Conservation (phyloP, 2,888 invertebrate species). For the Cantharis rufa region DNA sequence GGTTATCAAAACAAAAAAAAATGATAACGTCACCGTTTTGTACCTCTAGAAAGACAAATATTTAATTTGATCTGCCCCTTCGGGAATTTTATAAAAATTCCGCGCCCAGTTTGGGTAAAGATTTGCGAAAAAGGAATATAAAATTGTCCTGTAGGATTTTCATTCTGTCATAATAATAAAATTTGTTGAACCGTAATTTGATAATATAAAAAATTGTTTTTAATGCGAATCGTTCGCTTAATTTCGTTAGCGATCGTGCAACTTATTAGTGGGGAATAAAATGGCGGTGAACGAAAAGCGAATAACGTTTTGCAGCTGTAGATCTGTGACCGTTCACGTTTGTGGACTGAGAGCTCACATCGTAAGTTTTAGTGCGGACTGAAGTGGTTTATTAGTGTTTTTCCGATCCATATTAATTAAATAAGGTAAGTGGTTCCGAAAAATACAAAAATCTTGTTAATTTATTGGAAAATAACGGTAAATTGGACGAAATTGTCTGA, state of each 20-base stretch:
- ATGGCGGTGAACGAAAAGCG: slow-evolving; percentile 42
- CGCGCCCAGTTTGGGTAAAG: no score
- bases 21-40: background rate
- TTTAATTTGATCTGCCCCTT: background rate
- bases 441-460: slow-evolving; percentile 41
- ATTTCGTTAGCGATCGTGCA: slow-evolving; percentile 1
- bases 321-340: slow-evolving; percentile 35
- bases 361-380: slow-evolving; percentile 23
- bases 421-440: slow-evolving; percentile 25
- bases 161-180: background rate
- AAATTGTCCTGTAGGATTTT: no score
- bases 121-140: background rate
- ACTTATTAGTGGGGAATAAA: slow-evolving; percentile 29
- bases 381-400: slow-evolving; percentile 16
- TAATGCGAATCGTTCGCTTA: background rate
- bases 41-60: background rate
- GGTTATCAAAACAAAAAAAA: background rate
- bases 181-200: background rate
- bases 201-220: background rate
- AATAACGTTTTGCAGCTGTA: slow-evolving; percentile 50
- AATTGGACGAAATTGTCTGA: slow-evolving; percentile 34
- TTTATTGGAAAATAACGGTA: slow-evolving; percentile 37
- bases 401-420: slow-evolving; percentile 14
- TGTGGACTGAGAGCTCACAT: slow-evolving; percentile 16
- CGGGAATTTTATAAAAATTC: background rate